A percentile compares a stretch with the other conserved stretches of the same genome.
phyloP scores from a whole-genome alignment of 2,888 invertebrate species.

The Lasioglossum villosulum region DNA sequence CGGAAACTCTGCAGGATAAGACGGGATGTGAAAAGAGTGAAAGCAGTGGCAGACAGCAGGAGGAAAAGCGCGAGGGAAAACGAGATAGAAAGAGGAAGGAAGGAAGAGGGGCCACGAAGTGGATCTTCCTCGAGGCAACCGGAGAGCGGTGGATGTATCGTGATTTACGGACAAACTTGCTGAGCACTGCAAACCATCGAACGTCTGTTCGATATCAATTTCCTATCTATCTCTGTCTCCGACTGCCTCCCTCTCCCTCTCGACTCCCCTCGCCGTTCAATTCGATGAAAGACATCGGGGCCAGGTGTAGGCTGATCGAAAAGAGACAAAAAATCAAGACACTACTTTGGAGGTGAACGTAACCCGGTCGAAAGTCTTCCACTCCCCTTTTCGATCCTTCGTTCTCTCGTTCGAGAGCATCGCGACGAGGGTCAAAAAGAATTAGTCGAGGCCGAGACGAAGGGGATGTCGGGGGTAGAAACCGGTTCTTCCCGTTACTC shows the following conservation, averaged over 20 bases:
- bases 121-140: slow-evolving; percentile 59
- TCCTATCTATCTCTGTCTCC: slow-evolving; percentile 57
- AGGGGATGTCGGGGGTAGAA: slow-evolving; percentile 27
- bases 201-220: slow-evolving; percentile 72
- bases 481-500: slow-evolving; percentile 68
- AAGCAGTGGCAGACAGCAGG: slow-evolving; percentile 6
- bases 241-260: neutral
- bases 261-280: slow-evolving; percentile 7
- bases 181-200: slow-evolving; percentile 64
- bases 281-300: slow-evolving; percentile 29
- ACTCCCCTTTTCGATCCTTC: neutral
- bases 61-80: neutral
- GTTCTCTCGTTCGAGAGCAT: slow-evolving; percentile 20
- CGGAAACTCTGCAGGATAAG: slow-evolving; percentile 27
- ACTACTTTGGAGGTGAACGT: neutral
- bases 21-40: slow-evolving; percentile 49
- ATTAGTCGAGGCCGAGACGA: slow-evolving; percentile 33
- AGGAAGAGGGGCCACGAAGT: slow-evolving; percentile 22
- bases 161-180: slow-evolving; percentile 79
- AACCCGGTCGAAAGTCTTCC: neutral
- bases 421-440: slow-evolving; percentile 19
- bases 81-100: neutral
- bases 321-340: neutral
- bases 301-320: slow-evolving; percentile 28
- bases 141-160: slow-evolving; percentile 64